Base-by-base conservation (phyloP, 2,113 vertebrate species). In the Ptilorrhoa leucosticta region DNA sequence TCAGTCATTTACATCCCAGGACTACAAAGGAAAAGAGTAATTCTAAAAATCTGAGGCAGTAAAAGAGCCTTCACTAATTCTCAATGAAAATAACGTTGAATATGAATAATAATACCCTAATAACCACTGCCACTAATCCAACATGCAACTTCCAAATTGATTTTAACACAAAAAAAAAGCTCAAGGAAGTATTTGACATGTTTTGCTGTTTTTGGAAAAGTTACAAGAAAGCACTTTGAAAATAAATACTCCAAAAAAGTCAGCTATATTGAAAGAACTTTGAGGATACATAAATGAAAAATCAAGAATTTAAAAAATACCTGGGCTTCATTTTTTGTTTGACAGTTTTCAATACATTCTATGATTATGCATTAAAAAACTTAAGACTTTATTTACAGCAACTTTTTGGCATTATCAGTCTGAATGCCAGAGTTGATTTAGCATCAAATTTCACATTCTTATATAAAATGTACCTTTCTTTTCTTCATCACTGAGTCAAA, bases 401-500 rank as follows among this genome's bases (percentile, higher is more conserved):
- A 61, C 70, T 91, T 94, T 42, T 54, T 8, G 20, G 48, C 33
- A 60, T 44, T 90, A 72, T 63, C 77, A 78, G 61, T 60, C 70
- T 94, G 58, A 83, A 86, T 27, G 72, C 22, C 3, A 69, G 65
- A 94, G 54, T 82, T 87, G 79, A 94, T 95, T 86, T 91, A 92
- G 88, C 92, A 89, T 83, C 64, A 97, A 94, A 93, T 93, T 96
- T 96, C 69, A 83, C 45, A 91, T 96, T 96, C 96, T 81, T 92
- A 27, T 82, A 85, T 96, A 94, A 98, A 94, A 97, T 73, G 82
- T 76, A 93, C 95, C 92, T 94, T 97, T 96, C 96, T 97, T 97
- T 97, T 96, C 97, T 97, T 97, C 96, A 96, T 97, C 94, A 94
- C 96, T 94, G 96, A 97, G 94, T 97, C 97, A 97, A 98, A 98